phyloP scores from a whole-genome alignment of 2,888 invertebrate genomes.

The Drosophila borborema region DNA sequence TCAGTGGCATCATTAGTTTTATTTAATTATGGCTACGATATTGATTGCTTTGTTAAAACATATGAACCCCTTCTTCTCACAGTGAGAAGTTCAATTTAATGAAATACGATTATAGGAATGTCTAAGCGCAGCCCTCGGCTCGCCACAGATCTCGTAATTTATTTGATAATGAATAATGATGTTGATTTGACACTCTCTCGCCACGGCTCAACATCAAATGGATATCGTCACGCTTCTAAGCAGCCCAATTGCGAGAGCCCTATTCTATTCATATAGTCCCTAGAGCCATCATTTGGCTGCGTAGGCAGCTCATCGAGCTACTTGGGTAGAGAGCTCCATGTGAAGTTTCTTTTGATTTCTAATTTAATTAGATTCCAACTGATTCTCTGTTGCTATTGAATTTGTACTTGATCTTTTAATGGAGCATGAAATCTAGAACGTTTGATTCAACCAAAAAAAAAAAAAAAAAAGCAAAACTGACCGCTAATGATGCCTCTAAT shows the following conservation, averaged over 20 bases:
- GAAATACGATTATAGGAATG: conserved; percentile 32
- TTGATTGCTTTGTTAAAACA: conserved; percentile 79
- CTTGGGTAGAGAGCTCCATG: conserved; percentile 59
- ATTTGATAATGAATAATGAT: conserved; percentile 82
- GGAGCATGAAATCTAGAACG: conserved; percentile 74
- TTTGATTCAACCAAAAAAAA: conserved; percentile 47
- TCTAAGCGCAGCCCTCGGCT: conserved; percentile 17
- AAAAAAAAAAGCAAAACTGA: conserved; percentile 8
- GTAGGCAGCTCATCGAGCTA: conserved; percentile 70
- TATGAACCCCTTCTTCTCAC: conserved; percentile 55
- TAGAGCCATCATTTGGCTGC: conserved; percentile 47
- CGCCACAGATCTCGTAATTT: conserved; percentile 69
- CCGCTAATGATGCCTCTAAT: conserved; percentile 72
- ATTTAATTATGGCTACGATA: conserved; percentile 76
- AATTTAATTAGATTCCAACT: conserved; percentile 74
- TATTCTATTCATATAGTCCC: conserved; percentile 1
- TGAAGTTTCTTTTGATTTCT: conserved; percentile 39
- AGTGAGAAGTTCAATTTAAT: conserved; percentile 72
- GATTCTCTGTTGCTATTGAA: conserved; percentile 31
- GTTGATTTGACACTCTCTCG: conserved; percentile 75
- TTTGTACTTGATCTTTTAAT: conserved; percentile 65
- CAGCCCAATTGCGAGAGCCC: conserved; percentile 16
- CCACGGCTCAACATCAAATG: conserved; percentile 65
- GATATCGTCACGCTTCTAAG: conserved; percentile 70
- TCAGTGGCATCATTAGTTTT: conserved; percentile 80